These are phyloP conservation scores for Sphaeramia orbicularis DNA, from an alignment of 2,797 vertebrate species.

Conservation along the genomic window DNA sequence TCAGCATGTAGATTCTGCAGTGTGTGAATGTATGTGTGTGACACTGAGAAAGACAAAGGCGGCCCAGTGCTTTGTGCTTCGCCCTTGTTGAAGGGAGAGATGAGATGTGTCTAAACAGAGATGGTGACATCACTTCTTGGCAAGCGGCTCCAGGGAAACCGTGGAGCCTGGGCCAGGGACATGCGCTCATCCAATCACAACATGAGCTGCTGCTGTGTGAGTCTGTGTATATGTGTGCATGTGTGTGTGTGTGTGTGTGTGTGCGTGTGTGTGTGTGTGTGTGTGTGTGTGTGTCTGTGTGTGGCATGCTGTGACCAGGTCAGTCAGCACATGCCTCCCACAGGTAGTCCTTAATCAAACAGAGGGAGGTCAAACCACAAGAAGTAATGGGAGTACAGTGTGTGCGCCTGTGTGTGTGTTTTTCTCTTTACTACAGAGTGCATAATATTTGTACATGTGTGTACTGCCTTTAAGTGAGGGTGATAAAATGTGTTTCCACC, in stretches of 20 bases:
- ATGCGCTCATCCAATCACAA: conserved; percentile 63
- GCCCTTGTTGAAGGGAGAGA: conserved; percentile 69
- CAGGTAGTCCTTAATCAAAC: conserved; percentile 69
- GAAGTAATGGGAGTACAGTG: conserved; percentile 33
- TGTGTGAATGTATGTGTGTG: conserved; percentile 17
- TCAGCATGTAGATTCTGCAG: conserved; percentile 1
- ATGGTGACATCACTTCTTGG: conserved; percentile 78
- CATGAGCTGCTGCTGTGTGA: conserved; percentile 33
- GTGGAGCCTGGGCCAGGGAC: conserved; percentile 48
- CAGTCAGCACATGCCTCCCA: conserved; percentile 61
- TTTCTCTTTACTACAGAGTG: not conserved
- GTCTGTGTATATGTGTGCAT: conserved; percentile 23
- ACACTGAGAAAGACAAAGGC: conserved; percentile 36
- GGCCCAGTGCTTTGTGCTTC: conserved; percentile 43
- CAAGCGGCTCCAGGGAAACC: conserved; percentile 67
- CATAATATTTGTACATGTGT: not conserved
- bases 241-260: conserved; percentile 12
- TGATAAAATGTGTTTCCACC: not conserved
- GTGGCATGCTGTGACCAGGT: conserved; percentile 46
- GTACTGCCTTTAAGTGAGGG: not conserved
- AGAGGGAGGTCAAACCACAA: conserved; percentile 54
- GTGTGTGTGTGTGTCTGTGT: conserved; percentile 15
- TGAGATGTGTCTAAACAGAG: conserved; percentile 70
- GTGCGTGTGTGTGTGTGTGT: conserved; percentile 19
- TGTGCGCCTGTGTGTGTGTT: conserved; percentile 28